phyloP scores from a whole-genome alignment of 2,113 vertebrate genomes.

The Pristiophorus japonicus region DNA sequence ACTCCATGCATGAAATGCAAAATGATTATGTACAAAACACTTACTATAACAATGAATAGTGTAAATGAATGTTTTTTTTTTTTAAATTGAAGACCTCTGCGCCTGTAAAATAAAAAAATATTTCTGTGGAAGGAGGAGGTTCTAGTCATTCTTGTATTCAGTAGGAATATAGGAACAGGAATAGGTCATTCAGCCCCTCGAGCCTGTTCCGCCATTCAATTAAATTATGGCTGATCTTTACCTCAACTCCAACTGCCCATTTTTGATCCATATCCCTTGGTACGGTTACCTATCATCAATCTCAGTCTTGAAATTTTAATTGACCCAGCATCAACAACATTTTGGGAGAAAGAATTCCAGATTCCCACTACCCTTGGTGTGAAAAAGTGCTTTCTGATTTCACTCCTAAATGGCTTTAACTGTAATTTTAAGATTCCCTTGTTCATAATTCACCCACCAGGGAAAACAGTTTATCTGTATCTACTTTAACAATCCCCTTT shows the following conservation, averaged over 20 bases:
- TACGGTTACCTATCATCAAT: not conserved
- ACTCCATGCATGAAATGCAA: not conserved
- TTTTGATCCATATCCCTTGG: not conserved
- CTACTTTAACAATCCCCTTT: not conserved
- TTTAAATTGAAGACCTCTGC: constrained; percentile 3
- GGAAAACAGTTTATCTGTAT: not conserved
- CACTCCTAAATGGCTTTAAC: not conserved
- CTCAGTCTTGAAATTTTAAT: not conserved
- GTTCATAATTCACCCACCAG: not conserved
- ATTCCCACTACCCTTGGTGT: not conserved
- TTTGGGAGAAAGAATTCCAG: not conserved
- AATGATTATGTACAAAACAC: not conserved
- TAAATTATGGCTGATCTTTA: not conserved
- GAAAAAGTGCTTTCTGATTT: not conserved
- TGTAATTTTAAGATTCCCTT: not conserved
- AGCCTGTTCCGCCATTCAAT: not conserved
- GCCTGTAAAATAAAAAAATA: not conserved
- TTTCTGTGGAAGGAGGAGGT: not conserved
- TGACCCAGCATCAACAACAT: not conserved
- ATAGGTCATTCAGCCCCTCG: not conserved
- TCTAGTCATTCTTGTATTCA: not conserved
- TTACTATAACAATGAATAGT: constrained; percentile 16
- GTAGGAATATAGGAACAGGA: not conserved
- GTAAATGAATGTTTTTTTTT: not conserved
- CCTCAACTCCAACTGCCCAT: not conserved